phyloP scores from a whole-genome alignment of 2,113 vertebrate species.

The Prietella phreatophila region DNA sequence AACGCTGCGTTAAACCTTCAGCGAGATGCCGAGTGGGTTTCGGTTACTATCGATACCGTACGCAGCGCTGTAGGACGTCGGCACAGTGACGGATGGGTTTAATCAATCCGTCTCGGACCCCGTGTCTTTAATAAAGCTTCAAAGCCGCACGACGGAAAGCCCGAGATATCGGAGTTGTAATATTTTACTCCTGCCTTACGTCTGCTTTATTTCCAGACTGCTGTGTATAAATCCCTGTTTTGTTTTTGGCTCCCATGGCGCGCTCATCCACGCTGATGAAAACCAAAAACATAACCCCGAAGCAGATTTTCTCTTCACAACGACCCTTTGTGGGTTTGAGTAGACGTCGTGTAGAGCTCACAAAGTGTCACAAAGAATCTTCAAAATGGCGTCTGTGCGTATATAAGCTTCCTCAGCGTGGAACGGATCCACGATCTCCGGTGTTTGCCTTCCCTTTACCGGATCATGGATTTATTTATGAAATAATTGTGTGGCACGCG shows the following conservation, averaged over 20 bases:
- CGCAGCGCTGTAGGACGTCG: conserved; percentile 34
- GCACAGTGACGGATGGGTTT: conserved; percentile 68
- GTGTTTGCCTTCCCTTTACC: not conserved
- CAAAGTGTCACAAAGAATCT: not conserved
- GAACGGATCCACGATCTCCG: not conserved
- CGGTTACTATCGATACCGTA: conserved; percentile 47
- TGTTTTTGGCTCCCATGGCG: not conserved
- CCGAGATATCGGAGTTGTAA: conserved; percentile 30
- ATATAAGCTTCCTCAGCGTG: not conserved
- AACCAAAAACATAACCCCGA: not conserved
- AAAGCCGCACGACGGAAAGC: conserved; percentile 30
- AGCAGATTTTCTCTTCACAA: not conserved
- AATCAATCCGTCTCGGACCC: conserved; percentile 64
- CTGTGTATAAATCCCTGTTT: conserved; percentile 1
- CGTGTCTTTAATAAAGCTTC: conserved; percentile 57
- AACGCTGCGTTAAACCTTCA: conserved; percentile 58
- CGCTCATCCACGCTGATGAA: not conserved
- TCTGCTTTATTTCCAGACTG: conserved; percentile 28
- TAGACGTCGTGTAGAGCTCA: not conserved
- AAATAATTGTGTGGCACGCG: not conserved
- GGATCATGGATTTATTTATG: not conserved
- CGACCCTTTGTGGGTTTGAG: not conserved
- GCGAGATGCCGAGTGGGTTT: conserved; percentile 46
- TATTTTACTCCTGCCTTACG: conserved; percentile 36
- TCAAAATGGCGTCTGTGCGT: not conserved